Evolutionary conservation across 2,797 vertebrate genomes (phyloP), one percentile per base, ranked within the genome.

Genomic region (Coccyzus lansbergi): DNA sequence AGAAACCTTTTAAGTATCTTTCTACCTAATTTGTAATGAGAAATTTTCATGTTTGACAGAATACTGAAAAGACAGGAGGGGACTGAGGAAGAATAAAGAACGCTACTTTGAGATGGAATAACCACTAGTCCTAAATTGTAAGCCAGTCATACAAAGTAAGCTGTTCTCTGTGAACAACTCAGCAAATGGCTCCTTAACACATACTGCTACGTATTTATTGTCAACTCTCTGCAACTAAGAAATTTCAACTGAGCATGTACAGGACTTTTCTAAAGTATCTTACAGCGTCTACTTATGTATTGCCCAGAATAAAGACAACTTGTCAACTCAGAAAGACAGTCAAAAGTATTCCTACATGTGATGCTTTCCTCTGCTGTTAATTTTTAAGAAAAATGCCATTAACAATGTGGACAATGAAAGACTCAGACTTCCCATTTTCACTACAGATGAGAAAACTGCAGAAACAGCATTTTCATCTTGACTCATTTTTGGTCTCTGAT

Each of bases 41-140:
- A n/a, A 93, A 88, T 88, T 95, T 68, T 79, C 31, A 91, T 90
- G 70, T 90, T 36, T 92, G 89, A 79, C 31, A 49, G 29, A 71
- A 29, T 34, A 86, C 19, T 60, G 64, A 81, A 85, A 93, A 89
- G 42, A 72, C 19, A 92, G 31, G 14, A 36, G 25, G 9, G 25
- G 33, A 82, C 68, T 7, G 7, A 69, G 33, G 26, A 92, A 85
- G 49, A 74, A 62, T 33, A 79, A 90, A 92, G 56, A 83, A 70
- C 3, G 6, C 21, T 48, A 36, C 67, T 91, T 67, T 22, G 60
- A 92, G 74, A 74, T 0, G 1, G 59, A 92, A 80, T 40, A 86
- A 91, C 28, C 80, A 21, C 64, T 51, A 38, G 28, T 79, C 24
- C 46, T 62, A 74, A 78, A 76, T 5, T 79, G 67, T 90, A 84